These are phyloP conservation scores for Papilio demoleus DNA, from an alignment of 2,888 invertebrate genomes.

Conservation along the genomic window DNA sequence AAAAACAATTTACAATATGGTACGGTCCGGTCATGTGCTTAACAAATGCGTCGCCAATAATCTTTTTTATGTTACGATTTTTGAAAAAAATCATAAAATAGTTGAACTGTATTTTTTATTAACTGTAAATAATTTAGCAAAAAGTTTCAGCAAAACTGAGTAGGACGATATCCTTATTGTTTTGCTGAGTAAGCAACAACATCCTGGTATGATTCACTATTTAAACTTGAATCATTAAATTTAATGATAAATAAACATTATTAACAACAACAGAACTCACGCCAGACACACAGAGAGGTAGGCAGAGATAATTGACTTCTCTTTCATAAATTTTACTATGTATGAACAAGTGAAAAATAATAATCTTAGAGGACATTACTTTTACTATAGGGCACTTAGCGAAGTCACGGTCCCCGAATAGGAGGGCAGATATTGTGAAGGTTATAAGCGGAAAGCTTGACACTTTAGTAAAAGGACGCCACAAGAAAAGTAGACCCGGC, in stretches of 20 bases:
- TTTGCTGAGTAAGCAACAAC: slow-evolving; percentile 6
- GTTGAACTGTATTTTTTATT: background rate
- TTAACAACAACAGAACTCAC: background rate
- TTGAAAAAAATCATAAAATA: background rate
- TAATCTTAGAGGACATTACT: background rate
- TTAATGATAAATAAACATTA: slow-evolving; percentile 5
- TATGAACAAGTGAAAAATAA: background rate
- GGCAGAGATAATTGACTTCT: background rate
- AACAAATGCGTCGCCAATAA: too few species aligned
- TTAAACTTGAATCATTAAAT: background rate
- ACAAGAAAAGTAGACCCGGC: background rate
- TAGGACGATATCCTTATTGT: background rate
- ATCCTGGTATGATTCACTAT: slow-evolving; percentile 9
- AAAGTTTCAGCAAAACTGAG: background rate
- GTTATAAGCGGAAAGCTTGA: slow-evolving; percentile 2
- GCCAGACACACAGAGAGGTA: background rate
- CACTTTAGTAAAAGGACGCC: background rate
- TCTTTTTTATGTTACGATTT: background rate
- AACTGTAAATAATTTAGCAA: background rate
- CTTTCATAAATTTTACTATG: too few species aligned
- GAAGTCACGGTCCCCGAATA: background rate
- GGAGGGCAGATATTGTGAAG: background rate
- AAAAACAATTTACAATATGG: too few species aligned
- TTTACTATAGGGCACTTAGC: background rate
- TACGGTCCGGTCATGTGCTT: too few species aligned